These are phyloP conservation scores for Lithobius niger DNA, from an alignment of 1,140 invertebrate species.

Conservation along the genomic window DNA sequence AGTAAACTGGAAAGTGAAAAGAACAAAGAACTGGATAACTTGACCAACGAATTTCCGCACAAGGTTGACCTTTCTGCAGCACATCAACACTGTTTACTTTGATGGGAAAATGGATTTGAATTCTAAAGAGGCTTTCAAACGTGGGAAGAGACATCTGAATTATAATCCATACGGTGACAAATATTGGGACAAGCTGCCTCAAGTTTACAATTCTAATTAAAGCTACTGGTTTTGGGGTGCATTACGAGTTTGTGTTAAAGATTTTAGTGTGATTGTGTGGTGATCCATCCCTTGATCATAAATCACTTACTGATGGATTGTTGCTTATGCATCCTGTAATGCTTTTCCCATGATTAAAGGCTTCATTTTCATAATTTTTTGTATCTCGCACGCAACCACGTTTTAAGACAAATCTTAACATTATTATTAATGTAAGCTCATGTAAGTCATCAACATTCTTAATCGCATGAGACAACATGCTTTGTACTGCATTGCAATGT, in stretches of 20 bases:
- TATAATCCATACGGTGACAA: background rate
- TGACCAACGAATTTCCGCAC: conserved; percentile 30
- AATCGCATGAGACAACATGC: too few species aligned
- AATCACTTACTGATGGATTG: too few species aligned
- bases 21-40: conserved; percentile 17
- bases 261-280: too few species aligned
- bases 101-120: conserved; percentile 25
- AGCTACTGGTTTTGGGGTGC: background rate
- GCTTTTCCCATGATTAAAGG: too few species aligned
- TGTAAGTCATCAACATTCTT: too few species aligned
- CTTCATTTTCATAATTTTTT: too few species aligned
- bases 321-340: too few species aligned
- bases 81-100: conserved; percentile 34
- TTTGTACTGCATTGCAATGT: too few species aligned
- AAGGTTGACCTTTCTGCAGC: conserved; percentile 34
- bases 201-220: conserved; percentile 3
- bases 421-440: too few species aligned
- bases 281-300: too few species aligned
- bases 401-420: too few species aligned
- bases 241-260: background rate
- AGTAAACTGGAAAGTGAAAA: conserved; percentile 5
- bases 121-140: conserved; percentile 20
- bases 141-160: background rate
- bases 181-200: background rate
- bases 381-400: too few species aligned